Evolutionary conservation across 2,113 vertebrate genomes (phyloP).

Genomic region (Brachyhypopomus gauderio): DNA sequence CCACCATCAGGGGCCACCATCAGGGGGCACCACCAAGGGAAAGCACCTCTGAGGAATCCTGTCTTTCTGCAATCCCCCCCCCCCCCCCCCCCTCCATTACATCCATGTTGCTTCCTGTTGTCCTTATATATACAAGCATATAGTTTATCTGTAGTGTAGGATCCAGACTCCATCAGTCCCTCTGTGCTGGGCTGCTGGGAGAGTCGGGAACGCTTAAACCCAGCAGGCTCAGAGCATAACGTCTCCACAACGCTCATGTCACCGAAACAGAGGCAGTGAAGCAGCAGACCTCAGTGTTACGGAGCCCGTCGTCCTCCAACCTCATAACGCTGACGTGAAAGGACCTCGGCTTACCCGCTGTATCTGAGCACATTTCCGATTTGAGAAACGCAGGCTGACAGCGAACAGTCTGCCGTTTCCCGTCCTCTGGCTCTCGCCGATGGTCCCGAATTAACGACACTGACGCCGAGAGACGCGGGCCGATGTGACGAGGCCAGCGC

Average conservation of each 20-base stretch:
- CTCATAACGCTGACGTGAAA: no score
- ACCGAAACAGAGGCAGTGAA: not conserved
- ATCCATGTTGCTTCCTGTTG: not conserved
- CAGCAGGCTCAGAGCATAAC: no score
- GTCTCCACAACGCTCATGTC: not conserved
- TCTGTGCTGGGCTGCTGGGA: constrained; percentile 9
- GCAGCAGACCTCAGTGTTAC: no score
- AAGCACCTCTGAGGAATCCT: not conserved
- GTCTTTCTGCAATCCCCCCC: not conserved
- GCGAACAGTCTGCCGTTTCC: not conserved
- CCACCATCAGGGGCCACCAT: no score
- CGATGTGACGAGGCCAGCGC: not conserved
- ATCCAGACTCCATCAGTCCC: constrained; percentile 22
- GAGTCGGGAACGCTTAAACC: constrained; percentile 1
- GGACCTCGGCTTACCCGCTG: no score
- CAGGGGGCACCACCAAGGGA: not conserved
- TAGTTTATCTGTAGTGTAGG: constrained; percentile 28
- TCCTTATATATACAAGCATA: not conserved
- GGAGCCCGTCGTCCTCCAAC: no score
- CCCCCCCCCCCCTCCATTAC: not conserved
- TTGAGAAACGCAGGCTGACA: not conserved
- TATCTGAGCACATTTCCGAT: no score
- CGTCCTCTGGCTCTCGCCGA: not conserved
- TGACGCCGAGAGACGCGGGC: not conserved
- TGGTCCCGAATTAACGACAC: not conserved